Percentiles rank a stretch among this genome's conserved stretches.
Conservation (phyloP, 2,797 vertebrate species). For the Miichthys miiuy region DNA sequence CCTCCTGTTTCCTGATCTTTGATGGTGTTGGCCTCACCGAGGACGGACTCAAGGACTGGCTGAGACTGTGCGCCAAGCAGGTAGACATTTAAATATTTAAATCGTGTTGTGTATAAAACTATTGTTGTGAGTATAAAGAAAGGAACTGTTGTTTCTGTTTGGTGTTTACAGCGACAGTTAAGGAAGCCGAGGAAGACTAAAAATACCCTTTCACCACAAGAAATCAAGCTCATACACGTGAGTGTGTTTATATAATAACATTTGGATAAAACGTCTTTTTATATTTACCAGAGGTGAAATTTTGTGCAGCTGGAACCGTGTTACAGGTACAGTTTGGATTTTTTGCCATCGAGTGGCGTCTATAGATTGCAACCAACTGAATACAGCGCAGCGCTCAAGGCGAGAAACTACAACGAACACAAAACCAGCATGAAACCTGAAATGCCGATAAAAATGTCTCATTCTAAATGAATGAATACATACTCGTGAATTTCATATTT, state of each 20-base stretch:
- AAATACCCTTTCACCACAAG: conserved; percentile 90
- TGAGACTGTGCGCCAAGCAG: conserved; percentile 94
- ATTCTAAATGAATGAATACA: no score
- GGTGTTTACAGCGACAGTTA: conserved; percentile 85
- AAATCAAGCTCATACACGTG: conserved; percentile 94
- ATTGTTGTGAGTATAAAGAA: neutral
- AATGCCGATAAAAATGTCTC: no score
- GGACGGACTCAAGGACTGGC: conserved; percentile 93
- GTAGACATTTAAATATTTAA: conserved; percentile 69
- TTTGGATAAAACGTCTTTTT: no score
- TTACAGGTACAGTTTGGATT: no score
- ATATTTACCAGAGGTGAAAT: neutral
- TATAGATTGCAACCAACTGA: no score
- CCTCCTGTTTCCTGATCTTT: conserved; percentile 89
- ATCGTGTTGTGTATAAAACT: neutral
- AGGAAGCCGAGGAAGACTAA: conserved; percentile 92
- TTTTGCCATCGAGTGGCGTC: no score
- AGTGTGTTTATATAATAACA: conserved; percentile 69
- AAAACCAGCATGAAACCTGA: no score
- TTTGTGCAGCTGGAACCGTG: neutral
- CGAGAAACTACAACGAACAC: no score
- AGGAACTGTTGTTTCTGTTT: conserved; percentile 26
- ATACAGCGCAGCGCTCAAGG: no score
- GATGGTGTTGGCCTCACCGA: conserved; percentile 91
- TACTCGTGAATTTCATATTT: no score